Conservation (phyloP, 2,113 vertebrate genomes). For the Nanger granti region DNA sequence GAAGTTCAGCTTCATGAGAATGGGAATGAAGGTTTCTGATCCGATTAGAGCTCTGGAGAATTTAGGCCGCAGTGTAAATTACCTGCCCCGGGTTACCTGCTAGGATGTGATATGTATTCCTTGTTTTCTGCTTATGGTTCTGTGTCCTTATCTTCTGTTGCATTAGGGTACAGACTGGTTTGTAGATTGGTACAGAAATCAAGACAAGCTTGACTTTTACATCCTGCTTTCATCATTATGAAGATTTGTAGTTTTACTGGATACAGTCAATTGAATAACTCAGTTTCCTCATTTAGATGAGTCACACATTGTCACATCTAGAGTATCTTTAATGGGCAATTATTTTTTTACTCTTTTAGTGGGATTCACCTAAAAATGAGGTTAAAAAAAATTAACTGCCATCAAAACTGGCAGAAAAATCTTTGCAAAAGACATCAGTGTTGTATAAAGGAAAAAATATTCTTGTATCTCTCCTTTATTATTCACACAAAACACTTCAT, state of each 20-base stretch:
- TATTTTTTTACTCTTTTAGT: slow-evolving; percentile 19
- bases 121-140: background rate
- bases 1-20: background rate
- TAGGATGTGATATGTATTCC: background rate
- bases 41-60: background rate
- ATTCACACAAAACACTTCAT: background rate
- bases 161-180: background rate
- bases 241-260: slow-evolving; percentile 31
- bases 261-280: slow-evolving; percentile 28
- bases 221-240: slow-evolving; percentile 7
- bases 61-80: background rate
- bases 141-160: background rate
- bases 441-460: background rate
- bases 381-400: background rate
- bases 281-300: background rate
- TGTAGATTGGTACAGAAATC: background rate
- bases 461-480: background rate
- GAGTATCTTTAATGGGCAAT: background rate
- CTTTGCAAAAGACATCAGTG: background rate
- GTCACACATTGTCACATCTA: background rate
- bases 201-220: background rate
- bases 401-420: background rate
- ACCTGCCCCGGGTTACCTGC: background rate
- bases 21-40: background rate
- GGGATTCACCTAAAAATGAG: background rate